A percentile compares a stretch with the other conserved stretches of the same genome.
These are phyloP conservation scores for Leucopsar rothschildi DNA, from an alignment of 2,113 vertebrate species.

Conservation along the genomic window DNA sequence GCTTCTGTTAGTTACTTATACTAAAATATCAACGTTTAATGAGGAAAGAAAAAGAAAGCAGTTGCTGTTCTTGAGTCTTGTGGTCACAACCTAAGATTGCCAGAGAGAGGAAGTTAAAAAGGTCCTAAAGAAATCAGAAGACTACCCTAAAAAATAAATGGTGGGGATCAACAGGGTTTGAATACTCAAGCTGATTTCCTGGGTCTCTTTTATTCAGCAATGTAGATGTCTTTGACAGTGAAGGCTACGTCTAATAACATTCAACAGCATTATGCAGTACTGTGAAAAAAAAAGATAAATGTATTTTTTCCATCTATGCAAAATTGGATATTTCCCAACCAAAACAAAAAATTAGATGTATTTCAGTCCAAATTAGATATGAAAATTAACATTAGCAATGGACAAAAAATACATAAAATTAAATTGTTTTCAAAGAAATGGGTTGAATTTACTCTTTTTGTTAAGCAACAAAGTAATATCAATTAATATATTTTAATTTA, in stretches of 20 bases:
- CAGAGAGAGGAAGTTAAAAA: not conserved
- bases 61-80: not conserved
- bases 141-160: not conserved
- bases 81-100: not conserved
- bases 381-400: not conserved
- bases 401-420: not conserved
- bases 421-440: not conserved
- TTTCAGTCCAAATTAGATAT: not conserved
- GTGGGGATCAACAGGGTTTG: not conserved
- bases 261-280: not conserved
- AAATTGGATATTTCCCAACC: not conserved
- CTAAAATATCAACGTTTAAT: not conserved
- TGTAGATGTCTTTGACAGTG: not conserved
- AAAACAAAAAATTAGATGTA: not conserved
- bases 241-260: not conserved
- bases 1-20: not conserved
- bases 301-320: not conserved
- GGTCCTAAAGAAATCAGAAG: not conserved
- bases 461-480: not conserved
- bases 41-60: not conserved
- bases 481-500: not conserved
- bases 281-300: not conserved
- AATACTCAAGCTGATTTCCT: not conserved
- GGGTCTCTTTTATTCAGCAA: not conserved
- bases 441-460: not conserved